These are phyloP conservation scores for Oreotrochilus melanogaster DNA, from an alignment of 2,113 vertebrate genomes.

Conservation along the genomic window DNA sequence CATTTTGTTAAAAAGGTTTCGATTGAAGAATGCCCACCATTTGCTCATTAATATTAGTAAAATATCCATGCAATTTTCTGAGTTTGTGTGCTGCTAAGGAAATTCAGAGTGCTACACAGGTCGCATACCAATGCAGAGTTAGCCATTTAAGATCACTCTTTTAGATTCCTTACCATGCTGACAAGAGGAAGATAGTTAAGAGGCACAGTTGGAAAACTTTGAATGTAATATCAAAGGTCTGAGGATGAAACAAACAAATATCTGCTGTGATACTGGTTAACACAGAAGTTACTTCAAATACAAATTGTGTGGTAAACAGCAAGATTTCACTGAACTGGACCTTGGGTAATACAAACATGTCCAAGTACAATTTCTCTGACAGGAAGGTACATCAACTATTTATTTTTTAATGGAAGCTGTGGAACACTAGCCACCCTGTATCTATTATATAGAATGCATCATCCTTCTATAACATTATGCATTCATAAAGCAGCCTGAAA, in stretches of 20 bases:
- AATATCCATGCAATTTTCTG: constrained; percentile 41
- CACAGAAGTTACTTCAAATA: constrained; percentile 23
- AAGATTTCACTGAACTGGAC: not conserved
- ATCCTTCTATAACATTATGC: not conserved
- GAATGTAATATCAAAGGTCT: constrained; percentile 47
- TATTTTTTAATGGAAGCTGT: not conserved
- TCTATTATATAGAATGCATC: not conserved
- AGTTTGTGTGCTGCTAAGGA: not conserved
- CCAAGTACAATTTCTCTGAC: not conserved
- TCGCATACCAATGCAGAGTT: constrained; percentile 5
- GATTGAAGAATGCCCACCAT: not conserved
- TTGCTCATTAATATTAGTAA: constrained; percentile 27
- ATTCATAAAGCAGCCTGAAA: not conserved
- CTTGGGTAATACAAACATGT: not conserved
- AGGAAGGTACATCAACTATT: not conserved
- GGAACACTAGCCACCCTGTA: not conserved
- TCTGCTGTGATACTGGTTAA: constrained; percentile 48
- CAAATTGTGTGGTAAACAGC: not conserved
- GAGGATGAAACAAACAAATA: constrained; percentile 47
- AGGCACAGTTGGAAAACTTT: constrained; percentile 51
- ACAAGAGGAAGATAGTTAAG: constrained; percentile 38
- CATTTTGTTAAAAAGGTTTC: constrained; percentile 48
- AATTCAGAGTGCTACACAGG: not conserved
- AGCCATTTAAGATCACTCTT: not conserved
- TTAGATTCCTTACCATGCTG: constrained; percentile 1